These are phyloP conservation scores for Osedax frankpressi DNA, from an alignment of 2,888 invertebrate genomes.

Conservation along the genomic window DNA sequence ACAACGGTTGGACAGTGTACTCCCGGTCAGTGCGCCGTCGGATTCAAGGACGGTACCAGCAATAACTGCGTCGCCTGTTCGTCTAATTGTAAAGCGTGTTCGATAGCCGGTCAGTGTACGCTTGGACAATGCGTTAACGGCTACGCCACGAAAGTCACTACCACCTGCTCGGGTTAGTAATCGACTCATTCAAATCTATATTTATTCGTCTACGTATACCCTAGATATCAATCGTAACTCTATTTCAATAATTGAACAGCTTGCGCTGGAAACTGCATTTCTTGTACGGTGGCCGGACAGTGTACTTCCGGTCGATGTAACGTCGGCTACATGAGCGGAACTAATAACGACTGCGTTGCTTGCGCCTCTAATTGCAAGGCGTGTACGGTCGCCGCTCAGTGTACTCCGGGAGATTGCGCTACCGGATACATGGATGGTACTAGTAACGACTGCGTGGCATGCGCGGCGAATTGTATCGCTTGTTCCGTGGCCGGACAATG, in stretches of 20 bases:
- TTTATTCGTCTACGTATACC: no score
- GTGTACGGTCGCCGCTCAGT: no score
- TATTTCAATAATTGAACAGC: no score
- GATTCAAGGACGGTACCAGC: not conserved
- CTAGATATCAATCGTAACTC: no score
- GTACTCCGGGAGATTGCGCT: not conserved
- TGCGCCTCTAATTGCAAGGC: not conserved
- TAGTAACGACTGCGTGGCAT: not conserved
- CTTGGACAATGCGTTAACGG: not conserved
- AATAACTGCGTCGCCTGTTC: not conserved
- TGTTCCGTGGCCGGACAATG: conserved; percentile 1
- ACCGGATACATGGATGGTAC: not conserved
- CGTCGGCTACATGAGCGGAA: no score
- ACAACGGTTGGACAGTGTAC: not conserved
- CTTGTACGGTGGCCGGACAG: no score
- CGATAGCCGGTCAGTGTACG: not conserved
- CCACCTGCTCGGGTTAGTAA: no score
- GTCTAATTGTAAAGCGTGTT: not conserved
- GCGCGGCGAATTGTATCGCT: not conserved
- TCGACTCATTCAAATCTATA: no score
- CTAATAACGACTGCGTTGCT: no score
- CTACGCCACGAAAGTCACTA: no score
- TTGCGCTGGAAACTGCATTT: no score
- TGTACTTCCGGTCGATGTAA: no score
- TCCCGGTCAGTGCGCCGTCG: not conserved